Conservation (phyloP, 2,113 vertebrate species). For the Phaethornis superciliosus region DNA sequence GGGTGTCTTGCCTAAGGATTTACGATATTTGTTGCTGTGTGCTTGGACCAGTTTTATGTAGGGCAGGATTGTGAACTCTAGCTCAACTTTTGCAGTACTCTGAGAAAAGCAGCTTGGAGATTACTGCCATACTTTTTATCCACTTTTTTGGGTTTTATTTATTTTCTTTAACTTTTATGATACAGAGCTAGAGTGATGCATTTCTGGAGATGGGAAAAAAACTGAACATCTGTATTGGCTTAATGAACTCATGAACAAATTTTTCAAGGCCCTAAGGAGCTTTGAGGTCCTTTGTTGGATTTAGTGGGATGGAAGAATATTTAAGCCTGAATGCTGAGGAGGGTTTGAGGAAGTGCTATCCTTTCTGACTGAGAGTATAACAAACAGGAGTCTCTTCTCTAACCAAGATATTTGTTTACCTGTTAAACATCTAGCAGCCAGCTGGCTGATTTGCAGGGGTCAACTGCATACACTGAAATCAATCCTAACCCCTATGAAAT, state of each 20-base stretch:
- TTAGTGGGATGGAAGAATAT: background rate
- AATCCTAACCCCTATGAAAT: background rate
- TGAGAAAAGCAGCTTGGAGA: background rate
- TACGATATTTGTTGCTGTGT: background rate
- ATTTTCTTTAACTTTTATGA: background rate
- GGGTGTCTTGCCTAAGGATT: background rate
- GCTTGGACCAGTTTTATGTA: background rate
- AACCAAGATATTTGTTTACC: background rate
- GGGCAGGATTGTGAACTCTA: background rate
- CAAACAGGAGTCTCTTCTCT: background rate
- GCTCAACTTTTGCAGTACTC: background rate
- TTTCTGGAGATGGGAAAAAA: background rate
- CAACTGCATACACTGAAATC: background rate
- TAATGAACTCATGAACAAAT: background rate
- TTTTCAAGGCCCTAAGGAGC: background rate
- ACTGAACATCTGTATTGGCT: background rate
- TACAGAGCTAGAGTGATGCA: background rate
- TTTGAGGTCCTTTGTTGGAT: background rate
- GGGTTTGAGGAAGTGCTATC: background rate
- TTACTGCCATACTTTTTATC: background rate
- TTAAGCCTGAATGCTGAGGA: background rate
- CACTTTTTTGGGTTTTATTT: background rate
- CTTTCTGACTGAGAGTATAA: background rate
- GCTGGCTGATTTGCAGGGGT: background rate
- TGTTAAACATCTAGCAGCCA: background rate